Evolutionary conservation across 2,797 vertebrate genomes (phyloP).

Genomic region (Chromobotia macracanthus): DNA sequence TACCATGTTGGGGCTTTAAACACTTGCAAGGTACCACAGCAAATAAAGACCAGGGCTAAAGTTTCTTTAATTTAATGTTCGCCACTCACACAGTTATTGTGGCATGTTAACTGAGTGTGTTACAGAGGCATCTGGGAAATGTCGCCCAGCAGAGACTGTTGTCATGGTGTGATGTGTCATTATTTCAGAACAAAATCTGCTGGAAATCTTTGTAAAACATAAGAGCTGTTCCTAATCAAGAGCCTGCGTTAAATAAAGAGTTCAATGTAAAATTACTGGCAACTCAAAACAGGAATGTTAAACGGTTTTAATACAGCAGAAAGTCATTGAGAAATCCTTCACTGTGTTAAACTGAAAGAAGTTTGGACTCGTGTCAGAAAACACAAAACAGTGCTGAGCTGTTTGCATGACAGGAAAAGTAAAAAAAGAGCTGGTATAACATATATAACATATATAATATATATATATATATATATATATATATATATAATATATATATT

Average conservation of each 20-base stretch:
- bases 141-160: background rate
- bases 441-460: too few relatives aligned
- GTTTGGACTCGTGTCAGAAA: too few relatives aligned
- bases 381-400: too few relatives aligned
- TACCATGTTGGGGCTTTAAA: background rate
- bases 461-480: too few relatives aligned
- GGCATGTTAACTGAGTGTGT: slow-evolving; percentile 9
- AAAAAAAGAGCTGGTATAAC: too few relatives aligned
- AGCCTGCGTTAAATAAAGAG: background rate
- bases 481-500: too few relatives aligned
- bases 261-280: too few relatives aligned
- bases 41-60: background rate
- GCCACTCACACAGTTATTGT: background rate
- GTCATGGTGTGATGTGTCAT: background rate
- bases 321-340: too few relatives aligned
- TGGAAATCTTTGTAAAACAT: background rate
- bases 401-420: too few relatives aligned
- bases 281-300: background rate
- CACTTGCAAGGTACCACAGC: slow-evolving; percentile 12
- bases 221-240: background rate
- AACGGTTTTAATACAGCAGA: background rate
- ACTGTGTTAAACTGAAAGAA: too few relatives aligned
- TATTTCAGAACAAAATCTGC: background rate
- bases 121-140: background rate
- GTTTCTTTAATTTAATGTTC: background rate